Evolutionary conservation across 2,888 invertebrate genomes (phyloP).

Genomic region (Seladonia tumulorum): DNA sequence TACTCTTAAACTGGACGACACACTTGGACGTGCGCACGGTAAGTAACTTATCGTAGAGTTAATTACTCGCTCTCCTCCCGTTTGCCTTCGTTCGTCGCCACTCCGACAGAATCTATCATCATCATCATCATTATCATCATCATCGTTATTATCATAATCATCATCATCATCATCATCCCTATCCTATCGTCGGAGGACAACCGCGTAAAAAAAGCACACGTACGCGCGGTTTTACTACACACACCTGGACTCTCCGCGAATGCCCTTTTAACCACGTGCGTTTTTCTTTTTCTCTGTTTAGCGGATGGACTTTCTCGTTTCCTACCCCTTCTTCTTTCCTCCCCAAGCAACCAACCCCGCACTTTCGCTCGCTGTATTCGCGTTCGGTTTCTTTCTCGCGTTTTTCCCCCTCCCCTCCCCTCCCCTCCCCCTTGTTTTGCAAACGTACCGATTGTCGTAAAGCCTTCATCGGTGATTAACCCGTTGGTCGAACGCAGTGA

Average conservation of each 20-base stretch:
- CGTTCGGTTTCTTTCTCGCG: not conserved
- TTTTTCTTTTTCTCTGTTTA: slow-evolving; percentile 27
- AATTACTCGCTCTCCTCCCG: slow-evolving; percentile 54
- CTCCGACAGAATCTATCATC: not conserved
- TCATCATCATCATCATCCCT: not conserved
- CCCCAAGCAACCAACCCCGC: not conserved
- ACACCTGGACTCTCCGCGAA: slow-evolving; percentile 49
- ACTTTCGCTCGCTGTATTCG: not conserved
- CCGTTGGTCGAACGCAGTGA: slow-evolving; percentile 55
- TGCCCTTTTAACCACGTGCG: slow-evolving; percentile 47
- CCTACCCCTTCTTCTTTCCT: not conserved
- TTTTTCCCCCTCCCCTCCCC: not conserved
- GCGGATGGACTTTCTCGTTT: slow-evolving; percentile 46
- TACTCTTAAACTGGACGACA: slow-evolving; percentile 76
- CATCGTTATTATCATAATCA: not conserved
- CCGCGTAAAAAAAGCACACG: slow-evolving; percentile 4
- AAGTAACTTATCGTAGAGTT: slow-evolving; percentile 73
- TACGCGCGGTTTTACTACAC: slow-evolving; percentile 7
- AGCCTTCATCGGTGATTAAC: slow-evolving; percentile 56
- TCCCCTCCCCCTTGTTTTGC: slow-evolving; percentile 15
- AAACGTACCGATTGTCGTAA: slow-evolving; percentile 70
- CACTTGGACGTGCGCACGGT: slow-evolving; percentile 78
- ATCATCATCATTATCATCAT: not conserved
- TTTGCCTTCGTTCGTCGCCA: slow-evolving; percentile 53
- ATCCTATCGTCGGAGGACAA: slow-evolving; percentile 54